Evolutionary conservation across 2,797 vertebrate genomes (phyloP).

Genomic region (Columba guinea): DNA sequence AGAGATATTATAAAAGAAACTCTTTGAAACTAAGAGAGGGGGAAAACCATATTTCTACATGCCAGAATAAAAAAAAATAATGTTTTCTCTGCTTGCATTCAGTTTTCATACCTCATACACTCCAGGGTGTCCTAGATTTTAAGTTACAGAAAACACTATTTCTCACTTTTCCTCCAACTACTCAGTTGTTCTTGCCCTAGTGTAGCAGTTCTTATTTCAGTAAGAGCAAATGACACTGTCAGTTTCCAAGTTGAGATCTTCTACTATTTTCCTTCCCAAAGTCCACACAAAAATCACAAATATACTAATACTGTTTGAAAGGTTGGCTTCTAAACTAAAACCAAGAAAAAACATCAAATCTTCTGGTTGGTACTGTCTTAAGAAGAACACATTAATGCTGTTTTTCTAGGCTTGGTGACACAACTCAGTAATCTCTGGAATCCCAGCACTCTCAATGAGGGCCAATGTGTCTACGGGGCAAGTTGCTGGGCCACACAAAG

Average conservation of each 20-base stretch:
- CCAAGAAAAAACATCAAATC: background rate
- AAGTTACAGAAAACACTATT: background rate
- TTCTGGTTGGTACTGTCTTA: background rate
- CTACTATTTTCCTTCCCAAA: background rate
- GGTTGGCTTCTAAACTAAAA: background rate
- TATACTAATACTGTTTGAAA: background rate
- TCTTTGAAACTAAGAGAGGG: background rate
- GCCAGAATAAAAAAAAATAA: background rate
- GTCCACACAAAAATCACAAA: background rate
- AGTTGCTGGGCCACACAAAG: background rate
- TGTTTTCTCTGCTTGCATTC: background rate
- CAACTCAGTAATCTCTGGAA: background rate
- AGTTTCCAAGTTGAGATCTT: background rate
- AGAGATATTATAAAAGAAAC: background rate
- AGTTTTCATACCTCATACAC: background rate
- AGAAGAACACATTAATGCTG: background rate
- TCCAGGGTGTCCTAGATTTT: background rate
- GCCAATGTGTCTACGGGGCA: accelerated
- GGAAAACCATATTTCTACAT: background rate
- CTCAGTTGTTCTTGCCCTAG: background rate
- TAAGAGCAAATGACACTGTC: background rate
- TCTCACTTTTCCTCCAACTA: background rate
- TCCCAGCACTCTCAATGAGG: background rate
- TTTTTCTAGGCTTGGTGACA: background rate
- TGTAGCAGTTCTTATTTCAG: background rate